Evolutionary conservation across 2,888 invertebrate species (phyloP), one percentile per base, ranked within the genome.

Genomic region (Andrena flavipes): DNA sequence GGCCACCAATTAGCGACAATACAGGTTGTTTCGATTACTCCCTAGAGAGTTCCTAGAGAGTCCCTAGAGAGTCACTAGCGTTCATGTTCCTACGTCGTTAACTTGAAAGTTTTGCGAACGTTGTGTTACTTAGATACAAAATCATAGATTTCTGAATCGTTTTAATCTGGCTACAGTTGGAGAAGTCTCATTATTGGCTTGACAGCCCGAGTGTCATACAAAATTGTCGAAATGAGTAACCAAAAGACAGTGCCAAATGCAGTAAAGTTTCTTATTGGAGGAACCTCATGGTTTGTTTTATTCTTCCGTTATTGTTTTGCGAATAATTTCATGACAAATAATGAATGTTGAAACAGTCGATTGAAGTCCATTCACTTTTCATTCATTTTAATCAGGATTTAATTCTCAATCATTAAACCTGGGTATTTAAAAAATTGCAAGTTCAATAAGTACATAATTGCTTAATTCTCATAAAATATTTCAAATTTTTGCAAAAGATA

Each of bases 181-280:
- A 56, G 16, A 80, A 56, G 60, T 70, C 49, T 10, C 6, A 70
- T 6, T 63, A 6, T 51, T 35, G 23, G 35, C 42, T 33, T 54
- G 30, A 75, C 64, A 59, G 42, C 60, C 33, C 7, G 74, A 82
- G 78, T 83, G 78, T 77, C 20, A 67, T 33, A 63, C 8, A 56
- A 20, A 20, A 60, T 60, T 75, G 35, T 80, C 35, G 87, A 86
- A 82, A 93, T 93, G 92, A 88, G 91, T 51, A 89, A 85, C 56
- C 86, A 91, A 83, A 93, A 93, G 75, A 86, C 87, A 2, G 92
- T 94, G 60, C 93, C 93, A 30, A 93, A 93, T 80, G 76, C 87
- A 23, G 84, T 93, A 70, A 93, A 93, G 83, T 94, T 93, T 72
- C 73, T 92, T 33, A 93, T 94, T 77, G 93, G 93, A 26, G 94